A percentile compares a stretch with the other conserved stretches of the same genome.
These are phyloP conservation scores for Lithophane leautieri DNA, from an alignment of 2,888 invertebrate species.

Conservation along the genomic window DNA sequence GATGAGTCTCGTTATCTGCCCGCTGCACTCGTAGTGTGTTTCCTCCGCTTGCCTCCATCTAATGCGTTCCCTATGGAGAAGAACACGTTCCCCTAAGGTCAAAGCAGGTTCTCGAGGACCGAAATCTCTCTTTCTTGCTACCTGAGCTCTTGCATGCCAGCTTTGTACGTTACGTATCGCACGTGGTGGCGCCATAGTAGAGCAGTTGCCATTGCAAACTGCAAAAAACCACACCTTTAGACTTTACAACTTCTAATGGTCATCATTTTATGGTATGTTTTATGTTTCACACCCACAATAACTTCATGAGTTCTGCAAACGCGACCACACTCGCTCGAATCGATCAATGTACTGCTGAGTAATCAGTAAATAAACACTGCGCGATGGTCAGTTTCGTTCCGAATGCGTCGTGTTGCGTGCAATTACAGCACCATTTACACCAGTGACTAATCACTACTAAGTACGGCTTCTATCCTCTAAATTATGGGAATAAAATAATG, in stretches of 20 bases:
- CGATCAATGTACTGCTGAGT: not conserved
- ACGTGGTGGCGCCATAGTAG: too few species aligned
- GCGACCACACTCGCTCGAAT: not conserved
- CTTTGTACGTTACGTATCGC: too few species aligned
- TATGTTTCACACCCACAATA: too few species aligned
- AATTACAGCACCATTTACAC: not conserved
- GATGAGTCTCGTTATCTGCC: not conserved
- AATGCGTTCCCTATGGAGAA: not conserved
- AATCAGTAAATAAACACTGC: not conserved
- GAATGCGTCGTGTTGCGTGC: not conserved
- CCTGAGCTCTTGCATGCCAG: too few species aligned
- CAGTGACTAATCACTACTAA: not conserved
- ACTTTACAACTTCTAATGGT: too few species aligned
- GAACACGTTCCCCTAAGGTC: not conserved
- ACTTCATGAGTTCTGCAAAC: not conserved
- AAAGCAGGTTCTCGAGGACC: too few species aligned
- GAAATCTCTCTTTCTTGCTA: too few species aligned
- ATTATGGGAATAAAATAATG: not conserved
- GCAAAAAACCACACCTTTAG: too few species aligned
- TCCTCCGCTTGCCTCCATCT: not conserved
- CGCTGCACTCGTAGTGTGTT: too few species aligned
- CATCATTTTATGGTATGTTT: too few species aligned
- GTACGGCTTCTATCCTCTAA: not conserved
- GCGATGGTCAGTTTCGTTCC: not conserved
- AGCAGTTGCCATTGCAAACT: too few species aligned